Evolutionary conservation across 2,797 vertebrate species (phyloP), one percentile per base, ranked within the genome.

Genomic region (Epinephelus awoara): DNA sequence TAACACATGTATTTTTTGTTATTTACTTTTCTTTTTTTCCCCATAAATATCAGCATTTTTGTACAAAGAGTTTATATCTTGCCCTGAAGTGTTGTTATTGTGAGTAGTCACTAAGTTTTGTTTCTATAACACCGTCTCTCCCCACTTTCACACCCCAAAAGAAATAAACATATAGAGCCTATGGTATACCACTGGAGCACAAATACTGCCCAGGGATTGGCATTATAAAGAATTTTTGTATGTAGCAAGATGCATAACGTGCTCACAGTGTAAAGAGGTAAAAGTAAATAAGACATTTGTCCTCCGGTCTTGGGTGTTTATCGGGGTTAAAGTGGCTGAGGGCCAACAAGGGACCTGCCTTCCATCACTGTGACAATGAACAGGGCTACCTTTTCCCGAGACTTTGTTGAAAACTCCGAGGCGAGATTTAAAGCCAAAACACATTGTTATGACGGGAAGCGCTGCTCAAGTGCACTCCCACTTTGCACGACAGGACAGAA

Each of bases 311-410:
- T 21, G 19, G 51, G 66, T 64, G 17, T 65, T 63, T 68, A 34
- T 62, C 25, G 19, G 23, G 49, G 21, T 55, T 23, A 23, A 3
- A 23, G 38, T 40, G 68, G 58, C 73, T 55, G 25, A 17, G n/a
- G 17, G 57, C 65, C 79, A 79, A 40, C 52, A 54, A 8, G 66
- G 34, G 42, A 65, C 69, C 27, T 23, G 62, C 67, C 62, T 82
- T 63, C 74, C 63, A 56, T 56, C 6, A 19, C 25, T 12, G 23
- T 82, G 88, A 93, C 83, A 69, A 67, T 75, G 74, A 88, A 54
- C 88, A 91, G 86, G 3, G 68, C 77, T 64, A 63, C 63, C 8
- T 12, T 63, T 80, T 85, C 82, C 82, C 42, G n/a, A 67, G 55
- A 83, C 80, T 69, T 58, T 77, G 82, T 72, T 76, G 77, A 83